These are phyloP conservation scores for Aphidius gifuensis DNA, from an alignment of 1,140 invertebrate genomes.

Conservation along the genomic window DNA sequence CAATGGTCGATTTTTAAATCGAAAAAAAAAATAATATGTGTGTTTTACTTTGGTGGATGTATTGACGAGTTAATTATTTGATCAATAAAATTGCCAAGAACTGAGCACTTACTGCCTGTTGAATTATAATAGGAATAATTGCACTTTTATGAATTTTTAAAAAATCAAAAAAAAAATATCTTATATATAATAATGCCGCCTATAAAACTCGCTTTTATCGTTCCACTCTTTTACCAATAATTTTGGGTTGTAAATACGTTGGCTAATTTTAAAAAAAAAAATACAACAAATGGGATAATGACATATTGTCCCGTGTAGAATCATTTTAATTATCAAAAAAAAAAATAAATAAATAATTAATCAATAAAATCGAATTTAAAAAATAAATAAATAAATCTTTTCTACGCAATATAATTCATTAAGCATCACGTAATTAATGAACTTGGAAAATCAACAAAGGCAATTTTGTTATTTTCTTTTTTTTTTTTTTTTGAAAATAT, in stretches of 20 bases:
- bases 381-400: constrained; percentile 13
- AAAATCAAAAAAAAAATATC: no score
- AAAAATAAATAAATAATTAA: constrained; percentile 10
- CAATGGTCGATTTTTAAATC: background rate
- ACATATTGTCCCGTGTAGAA: constrained; percentile 2
- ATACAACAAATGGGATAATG: background rate
- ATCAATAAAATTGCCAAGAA: constrained; percentile 12
- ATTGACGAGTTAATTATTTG: constrained; percentile 4
- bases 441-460: background rate
- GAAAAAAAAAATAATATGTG: background rate
- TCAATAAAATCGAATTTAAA: background rate
- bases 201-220: constrained; percentile 24
- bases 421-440: background rate
- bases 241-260: constrained; percentile 24
- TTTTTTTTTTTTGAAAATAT: no score
- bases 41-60: background rate
- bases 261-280: constrained; percentile 17
- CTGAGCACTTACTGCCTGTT: constrained; percentile 23
- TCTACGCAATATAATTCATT: constrained; percentile 18
- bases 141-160: constrained; percentile 17
- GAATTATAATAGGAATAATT: constrained; percentile 25
- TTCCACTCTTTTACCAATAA: constrained; percentile 16
- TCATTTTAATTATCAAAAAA: no score
- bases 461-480: no score
- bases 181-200: constrained; percentile 17